These are phyloP conservation scores for Pogona vitticeps DNA, from an alignment of 2,113 vertebrate genomes.

Conservation along the genomic window DNA sequence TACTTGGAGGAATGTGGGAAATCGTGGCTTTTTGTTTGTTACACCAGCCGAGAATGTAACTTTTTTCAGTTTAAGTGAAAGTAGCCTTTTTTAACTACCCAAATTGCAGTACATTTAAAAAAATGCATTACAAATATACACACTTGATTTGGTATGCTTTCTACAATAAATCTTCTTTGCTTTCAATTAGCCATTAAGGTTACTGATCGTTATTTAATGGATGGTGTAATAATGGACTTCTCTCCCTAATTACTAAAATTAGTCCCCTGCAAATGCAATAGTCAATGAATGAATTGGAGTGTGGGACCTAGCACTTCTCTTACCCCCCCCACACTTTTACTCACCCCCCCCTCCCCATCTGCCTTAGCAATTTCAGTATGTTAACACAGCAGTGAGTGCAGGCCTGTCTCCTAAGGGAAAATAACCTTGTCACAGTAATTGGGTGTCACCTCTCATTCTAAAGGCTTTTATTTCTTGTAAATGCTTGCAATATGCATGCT, in stretches of 20 bases:
- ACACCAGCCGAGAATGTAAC: background rate
- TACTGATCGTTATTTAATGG: constrained; percentile 66
- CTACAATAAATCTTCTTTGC: constrained; percentile 16
- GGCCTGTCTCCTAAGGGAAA: constrained; percentile 13
- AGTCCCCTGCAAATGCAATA: constrained; percentile 67
- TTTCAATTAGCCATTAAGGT: constrained; percentile 62
- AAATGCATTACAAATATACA: background rate
- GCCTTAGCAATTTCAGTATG: constrained; percentile 43
- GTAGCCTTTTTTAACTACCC: background rate
- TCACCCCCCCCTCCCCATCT: constrained; percentile 13
- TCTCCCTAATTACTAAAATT: constrained; percentile 70
- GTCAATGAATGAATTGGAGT: constrained; percentile 63
- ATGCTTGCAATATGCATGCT: background rate
- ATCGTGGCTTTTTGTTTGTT: background rate
- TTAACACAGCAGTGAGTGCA: constrained; percentile 6
- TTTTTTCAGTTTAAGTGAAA: background rate
- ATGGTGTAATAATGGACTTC: constrained; percentile 71
- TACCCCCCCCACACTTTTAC: background rate
- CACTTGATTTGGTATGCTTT: constrained; percentile 54
- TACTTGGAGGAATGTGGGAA: background rate
- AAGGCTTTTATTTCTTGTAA: background rate
- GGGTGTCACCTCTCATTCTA: background rate
- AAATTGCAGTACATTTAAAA: background rate
- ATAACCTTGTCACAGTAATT: background rate
- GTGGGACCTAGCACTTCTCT: constrained; percentile 39